Conservation (phyloP, 2,113 vertebrate genomes). For the Taurulus bubalis region DNA sequence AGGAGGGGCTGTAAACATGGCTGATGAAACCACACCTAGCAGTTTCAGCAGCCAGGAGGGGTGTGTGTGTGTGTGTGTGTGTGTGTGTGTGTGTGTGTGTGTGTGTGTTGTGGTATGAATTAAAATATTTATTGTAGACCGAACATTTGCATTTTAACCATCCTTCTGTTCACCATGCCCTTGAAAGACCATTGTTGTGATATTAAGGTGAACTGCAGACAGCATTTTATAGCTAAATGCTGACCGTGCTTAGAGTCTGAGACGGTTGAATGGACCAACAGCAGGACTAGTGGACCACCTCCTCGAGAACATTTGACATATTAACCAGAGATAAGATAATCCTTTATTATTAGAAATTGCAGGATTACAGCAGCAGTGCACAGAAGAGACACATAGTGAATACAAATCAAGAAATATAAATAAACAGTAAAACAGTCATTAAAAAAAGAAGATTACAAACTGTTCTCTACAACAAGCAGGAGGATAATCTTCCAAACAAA, state of each 20-base stretch:
- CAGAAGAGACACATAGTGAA: no score
- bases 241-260: neutral
- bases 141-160: no score
- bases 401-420: no score
- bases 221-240: neutral
- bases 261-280: neutral
- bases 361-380: no score
- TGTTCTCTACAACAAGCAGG: neutral
- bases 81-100: neutral
- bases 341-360: no score
- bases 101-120: neutral
- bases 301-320: neutral
- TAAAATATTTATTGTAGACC: no score
- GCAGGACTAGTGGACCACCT: neutral
- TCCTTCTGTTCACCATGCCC: no score
- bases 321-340: neutral
- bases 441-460: neutral
- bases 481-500: neutral
- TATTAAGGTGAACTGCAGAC: neutral
- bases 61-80: constrained; percentile 14
- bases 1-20: neutral
- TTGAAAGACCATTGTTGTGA: neutral
- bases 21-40: constrained; percentile 55
- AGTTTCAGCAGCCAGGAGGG: constrained; percentile 61
- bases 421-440: no score